A percentile compares a stretch with the other conserved stretches of the same genome.
Conservation (phyloP, 2,113 vertebrate genomes). For the Rhinolophus ferrumequinum region DNA sequence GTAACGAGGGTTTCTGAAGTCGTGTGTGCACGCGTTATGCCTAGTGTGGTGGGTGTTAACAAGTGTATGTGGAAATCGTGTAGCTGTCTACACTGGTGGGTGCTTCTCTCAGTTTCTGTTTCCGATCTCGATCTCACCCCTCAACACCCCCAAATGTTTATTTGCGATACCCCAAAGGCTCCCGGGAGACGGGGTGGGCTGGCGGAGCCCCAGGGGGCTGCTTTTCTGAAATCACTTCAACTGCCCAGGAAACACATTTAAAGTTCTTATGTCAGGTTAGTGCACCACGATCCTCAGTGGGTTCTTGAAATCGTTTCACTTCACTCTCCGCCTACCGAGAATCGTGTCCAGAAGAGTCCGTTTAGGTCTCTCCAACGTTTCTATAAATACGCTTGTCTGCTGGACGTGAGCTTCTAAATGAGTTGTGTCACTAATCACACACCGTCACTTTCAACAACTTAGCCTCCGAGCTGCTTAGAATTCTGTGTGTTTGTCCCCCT, state of each 20-base stretch:
- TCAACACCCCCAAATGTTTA: not conserved
- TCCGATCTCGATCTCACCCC: no score
- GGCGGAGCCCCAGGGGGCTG: not conserved
- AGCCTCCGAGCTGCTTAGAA: not conserved
- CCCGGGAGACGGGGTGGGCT: not conserved
- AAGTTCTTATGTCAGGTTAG: not conserved
- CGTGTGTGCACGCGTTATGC: not conserved
- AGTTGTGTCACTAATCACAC: not conserved
- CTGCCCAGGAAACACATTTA: not conserved
- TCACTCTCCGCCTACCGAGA: not conserved
- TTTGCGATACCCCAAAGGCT: not conserved
- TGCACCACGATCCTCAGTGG: not conserved
- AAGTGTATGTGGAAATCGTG: not conserved
- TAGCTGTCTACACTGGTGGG: not conserved
- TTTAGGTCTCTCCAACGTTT: not conserved
- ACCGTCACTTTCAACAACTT: fast-evolving
- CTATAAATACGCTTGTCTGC: no score
- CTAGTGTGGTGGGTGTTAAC: not conserved
- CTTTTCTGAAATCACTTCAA: not conserved
- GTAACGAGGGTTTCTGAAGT: not conserved
- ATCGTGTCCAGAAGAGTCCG: fast-evolving
- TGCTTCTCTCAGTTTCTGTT: not conserved
- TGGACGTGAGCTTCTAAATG: not conserved
- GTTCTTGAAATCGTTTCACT: not conserved
- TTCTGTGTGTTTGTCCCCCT: not conserved